phyloP scores from a whole-genome alignment of 2,113 vertebrate species.

The Struthidea cinerea region DNA sequence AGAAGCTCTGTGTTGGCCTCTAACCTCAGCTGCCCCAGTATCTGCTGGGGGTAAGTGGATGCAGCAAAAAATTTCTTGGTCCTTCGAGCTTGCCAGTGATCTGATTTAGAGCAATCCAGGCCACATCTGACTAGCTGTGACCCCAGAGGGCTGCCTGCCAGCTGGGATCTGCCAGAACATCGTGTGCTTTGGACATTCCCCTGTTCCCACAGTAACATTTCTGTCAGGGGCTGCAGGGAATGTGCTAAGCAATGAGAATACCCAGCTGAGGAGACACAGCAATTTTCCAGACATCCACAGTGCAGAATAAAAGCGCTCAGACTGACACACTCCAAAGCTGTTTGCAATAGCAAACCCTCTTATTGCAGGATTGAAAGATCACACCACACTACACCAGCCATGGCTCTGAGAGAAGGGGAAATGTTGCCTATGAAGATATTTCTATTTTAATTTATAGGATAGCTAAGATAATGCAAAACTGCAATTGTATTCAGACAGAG shows the following conservation, averaged over 20 bases:
- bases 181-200: slow-evolving; percentile 53
- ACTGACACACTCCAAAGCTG: not conserved
- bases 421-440: not conserved
- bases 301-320: not conserved
- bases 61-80: slow-evolving; percentile 4
- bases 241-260: slow-evolving; percentile 50
- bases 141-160: slow-evolving; percentile 44
- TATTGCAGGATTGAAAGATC: not conserved
- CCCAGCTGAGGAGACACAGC: not conserved
- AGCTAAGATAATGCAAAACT: not conserved
- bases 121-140: slow-evolving; percentile 37
- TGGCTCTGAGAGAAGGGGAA: not conserved
- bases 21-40: slow-evolving; percentile 37
- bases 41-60: slow-evolving; percentile 58
- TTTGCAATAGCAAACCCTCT: not conserved
- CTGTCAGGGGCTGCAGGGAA: slow-evolving; percentile 11
- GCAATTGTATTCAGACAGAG: not conserved
- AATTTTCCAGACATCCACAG: slow-evolving; percentile 1
- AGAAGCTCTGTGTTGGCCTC: not conserved
- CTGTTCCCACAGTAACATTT: slow-evolving; percentile 44
- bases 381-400: not conserved
- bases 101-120: slow-evolving; percentile 25
- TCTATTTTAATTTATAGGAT: not conserved
- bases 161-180: slow-evolving; percentile 60
- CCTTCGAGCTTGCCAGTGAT: not conserved